Percentiles rank a stretch among this genome's conserved stretches.
Evolutionary conservation across 2,888 invertebrate species (phyloP).

Genomic region (Chalcosyrphus nemorum): DNA sequence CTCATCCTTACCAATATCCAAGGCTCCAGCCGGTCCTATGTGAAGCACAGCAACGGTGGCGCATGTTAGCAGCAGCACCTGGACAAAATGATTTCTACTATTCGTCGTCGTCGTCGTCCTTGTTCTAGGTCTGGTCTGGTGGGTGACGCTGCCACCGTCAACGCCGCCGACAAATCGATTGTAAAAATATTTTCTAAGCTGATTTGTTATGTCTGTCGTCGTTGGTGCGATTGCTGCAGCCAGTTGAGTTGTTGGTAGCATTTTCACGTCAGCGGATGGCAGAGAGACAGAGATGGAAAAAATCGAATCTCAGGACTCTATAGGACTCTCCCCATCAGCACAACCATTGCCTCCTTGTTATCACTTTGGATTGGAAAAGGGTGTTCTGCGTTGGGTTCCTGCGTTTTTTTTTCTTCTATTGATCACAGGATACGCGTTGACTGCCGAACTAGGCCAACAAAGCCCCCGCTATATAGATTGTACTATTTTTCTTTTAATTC

Average conservation of each 20-base stretch:
- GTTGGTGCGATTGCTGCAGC: constrained; percentile 3
- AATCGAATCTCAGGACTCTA: constrained; percentile 50
- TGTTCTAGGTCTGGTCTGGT: constrained; percentile 17
- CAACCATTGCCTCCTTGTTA: constrained; percentile 56
- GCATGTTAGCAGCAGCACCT: constrained; percentile 63
- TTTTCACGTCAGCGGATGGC: constrained; percentile 56
- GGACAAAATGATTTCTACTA: constrained; percentile 43
- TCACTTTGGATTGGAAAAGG: constrained; percentile 19
- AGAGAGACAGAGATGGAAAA: constrained; percentile 16
- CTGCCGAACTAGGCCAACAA: constrained; percentile 49
- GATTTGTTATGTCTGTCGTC: constrained; percentile 47
- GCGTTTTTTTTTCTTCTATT: constrained; percentile 27
- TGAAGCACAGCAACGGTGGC: constrained; percentile 49
- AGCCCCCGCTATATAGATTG: constrained; percentile 40
- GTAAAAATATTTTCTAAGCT: constrained; percentile 51
- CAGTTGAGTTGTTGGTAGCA: constrained; percentile 42
- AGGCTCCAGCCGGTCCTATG: constrained; percentile 45
- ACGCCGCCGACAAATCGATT: constrained; percentile 58
- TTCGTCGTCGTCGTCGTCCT: constrained; percentile 7
- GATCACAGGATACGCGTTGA: constrained; percentile 42
- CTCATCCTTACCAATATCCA: constrained; percentile 69
- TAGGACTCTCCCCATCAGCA: constrained; percentile 49
- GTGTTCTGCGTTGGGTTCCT: background rate
- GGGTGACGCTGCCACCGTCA: constrained; percentile 17
- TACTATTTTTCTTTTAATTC: constrained; percentile 31